Conservation (phyloP, 1,140 invertebrate species). For the Calliphora vicina region DNA sequence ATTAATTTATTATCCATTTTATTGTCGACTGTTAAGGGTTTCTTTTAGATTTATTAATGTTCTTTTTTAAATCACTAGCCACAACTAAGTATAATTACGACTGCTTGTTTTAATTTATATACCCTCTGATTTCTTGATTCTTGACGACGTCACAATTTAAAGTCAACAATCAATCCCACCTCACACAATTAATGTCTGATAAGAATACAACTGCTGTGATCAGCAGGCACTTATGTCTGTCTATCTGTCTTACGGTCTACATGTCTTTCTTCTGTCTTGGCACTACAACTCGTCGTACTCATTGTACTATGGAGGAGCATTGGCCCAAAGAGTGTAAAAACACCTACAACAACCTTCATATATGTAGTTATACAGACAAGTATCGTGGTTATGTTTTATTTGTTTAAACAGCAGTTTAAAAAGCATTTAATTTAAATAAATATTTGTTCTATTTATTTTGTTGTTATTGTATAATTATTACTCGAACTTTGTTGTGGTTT, state of each 20-base stretch:
- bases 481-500: neutral
- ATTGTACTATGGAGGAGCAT: neutral
- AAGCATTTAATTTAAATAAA: slow-evolving; percentile 19
- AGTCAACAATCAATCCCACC: neutral
- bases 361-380: neutral
- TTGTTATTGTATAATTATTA: neutral
- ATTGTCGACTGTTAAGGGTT: neutral
- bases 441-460: slow-evolving; percentile 10
- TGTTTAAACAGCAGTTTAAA: slow-evolving; percentile 17
- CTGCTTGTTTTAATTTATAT: neutral
- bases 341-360: neutral
- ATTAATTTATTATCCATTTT: neutral
- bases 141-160: neutral
- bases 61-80: neutral
- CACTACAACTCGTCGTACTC: neutral
- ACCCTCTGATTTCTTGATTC: neutral
- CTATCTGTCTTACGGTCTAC: neutral
- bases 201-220: neutral
- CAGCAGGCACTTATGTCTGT: neutral
- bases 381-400: slow-evolving; percentile 15
- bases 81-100: neutral
- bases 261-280: neutral
- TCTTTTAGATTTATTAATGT: neutral
- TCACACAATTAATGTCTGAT: neutral
- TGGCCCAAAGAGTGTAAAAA: neutral